Percentiles rank a stretch among this genome's conserved stretches.
These are phyloP conservation scores for Mirounga angustirostris DNA, from an alignment of 2,113 vertebrate species.

Conservation along the genomic window DNA sequence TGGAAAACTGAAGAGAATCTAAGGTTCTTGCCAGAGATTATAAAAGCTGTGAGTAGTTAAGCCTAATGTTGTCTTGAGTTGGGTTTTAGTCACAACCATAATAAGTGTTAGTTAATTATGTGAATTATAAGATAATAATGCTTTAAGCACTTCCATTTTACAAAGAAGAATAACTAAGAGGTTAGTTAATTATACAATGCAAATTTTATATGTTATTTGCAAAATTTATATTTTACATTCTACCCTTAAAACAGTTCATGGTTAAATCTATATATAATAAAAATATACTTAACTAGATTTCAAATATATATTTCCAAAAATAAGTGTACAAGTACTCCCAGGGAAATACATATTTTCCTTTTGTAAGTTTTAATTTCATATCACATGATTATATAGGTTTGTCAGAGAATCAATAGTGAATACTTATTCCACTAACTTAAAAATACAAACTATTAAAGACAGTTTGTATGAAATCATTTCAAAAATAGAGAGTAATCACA, in stretches of 20 bases:
- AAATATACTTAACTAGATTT: slow-evolving; percentile 3
- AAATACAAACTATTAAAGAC: neutral
- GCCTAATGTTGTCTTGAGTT: neutral
- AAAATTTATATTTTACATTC: neutral
- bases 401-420: neutral
- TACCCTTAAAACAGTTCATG: neutral
- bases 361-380: neutral
- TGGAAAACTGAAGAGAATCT: neutral
- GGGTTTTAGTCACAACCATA: neutral
- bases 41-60: neutral
- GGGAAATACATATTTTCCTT: neutral
- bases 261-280: neutral
- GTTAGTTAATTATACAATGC: neutral
- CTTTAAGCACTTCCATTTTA: neutral
- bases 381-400: neutral
- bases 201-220: neutral
- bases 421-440: neutral
- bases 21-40: neutral
- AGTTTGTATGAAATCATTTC: neutral
- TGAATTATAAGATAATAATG: neutral
- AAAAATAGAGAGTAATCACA: neutral
- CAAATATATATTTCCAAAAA: neutral
- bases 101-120: neutral
- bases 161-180: neutral
- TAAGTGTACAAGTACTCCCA: neutral